Evolutionary conservation across 2,797 vertebrate species (phyloP).

Genomic region (Bovichtus diacanthus): DNA sequence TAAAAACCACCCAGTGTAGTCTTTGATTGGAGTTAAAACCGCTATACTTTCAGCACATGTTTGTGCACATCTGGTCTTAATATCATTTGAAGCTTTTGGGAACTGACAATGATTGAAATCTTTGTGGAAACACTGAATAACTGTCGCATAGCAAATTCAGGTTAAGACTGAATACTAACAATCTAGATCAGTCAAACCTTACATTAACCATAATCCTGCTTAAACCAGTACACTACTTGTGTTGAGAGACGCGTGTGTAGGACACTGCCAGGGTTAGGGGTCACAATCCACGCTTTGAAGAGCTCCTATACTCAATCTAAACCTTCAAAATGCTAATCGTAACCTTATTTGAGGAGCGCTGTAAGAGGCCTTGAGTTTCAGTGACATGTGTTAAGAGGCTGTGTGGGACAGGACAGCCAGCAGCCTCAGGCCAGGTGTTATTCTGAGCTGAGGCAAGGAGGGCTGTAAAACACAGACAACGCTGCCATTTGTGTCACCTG

Average conservation of each 20-base stretch:
- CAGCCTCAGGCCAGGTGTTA: slow-evolving; percentile 50
- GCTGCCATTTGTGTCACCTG: slow-evolving; percentile 67
- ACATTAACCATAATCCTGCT: neutral
- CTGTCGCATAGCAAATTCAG: neutral
- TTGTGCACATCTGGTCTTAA: neutral
- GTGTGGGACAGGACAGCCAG: slow-evolving; percentile 19
- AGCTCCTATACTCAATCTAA: neutral
- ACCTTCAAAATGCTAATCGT: neutral
- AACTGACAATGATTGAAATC: too few relatives aligned
- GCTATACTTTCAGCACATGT: neutral
- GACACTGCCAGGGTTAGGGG: neutral
- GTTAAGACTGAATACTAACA: neutral
- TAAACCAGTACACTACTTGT: neutral
- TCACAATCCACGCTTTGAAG: too few relatives aligned
- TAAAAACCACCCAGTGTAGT: too few relatives aligned
- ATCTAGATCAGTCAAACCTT: neutral
- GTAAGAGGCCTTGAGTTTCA: slow-evolving; percentile 24
- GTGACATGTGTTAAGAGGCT: slow-evolving; percentile 36
- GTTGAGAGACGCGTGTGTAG: too few relatives aligned
- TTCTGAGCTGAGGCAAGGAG: slow-evolving; percentile 13
- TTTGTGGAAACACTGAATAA: neutral
- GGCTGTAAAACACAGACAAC: slow-evolving; percentile 36
- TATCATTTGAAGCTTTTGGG: neutral
- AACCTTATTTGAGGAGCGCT: neutral
- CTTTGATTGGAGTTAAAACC: neutral